Conservation (phyloP, 2,888 invertebrate species). For the Drosophila algonquin region DNA sequence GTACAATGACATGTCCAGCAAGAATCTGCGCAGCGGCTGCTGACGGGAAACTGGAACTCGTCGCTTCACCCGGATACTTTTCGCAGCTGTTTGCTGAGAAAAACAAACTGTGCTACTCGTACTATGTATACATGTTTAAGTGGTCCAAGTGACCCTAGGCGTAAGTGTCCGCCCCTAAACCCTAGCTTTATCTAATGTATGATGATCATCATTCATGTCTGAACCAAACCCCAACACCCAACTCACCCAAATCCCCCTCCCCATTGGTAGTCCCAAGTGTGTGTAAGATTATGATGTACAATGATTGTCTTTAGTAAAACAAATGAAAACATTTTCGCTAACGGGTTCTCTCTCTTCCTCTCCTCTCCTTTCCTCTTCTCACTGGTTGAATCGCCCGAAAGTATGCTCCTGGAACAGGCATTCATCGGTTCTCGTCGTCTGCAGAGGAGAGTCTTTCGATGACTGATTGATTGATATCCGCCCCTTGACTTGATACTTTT, state of each 20-base stretch:
- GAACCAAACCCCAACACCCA: not conserved
- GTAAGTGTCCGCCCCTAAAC: not conserved
- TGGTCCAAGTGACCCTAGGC: not conserved
- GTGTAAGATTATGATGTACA: slow-evolving; percentile 31
- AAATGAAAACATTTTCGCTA: not conserved
- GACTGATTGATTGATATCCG: slow-evolving; percentile 21
- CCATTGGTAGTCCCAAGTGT: slow-evolving; percentile 36
- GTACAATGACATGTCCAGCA: slow-evolving; percentile 89
- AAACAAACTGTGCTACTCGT: not conserved
- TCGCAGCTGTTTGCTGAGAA: not conserved
- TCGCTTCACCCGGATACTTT: not conserved
- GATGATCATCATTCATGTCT: not conserved
- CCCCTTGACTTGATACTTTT: slow-evolving; percentile 8
- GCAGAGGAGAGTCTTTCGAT: slow-evolving; percentile 12
- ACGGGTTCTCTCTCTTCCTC: not conserved
- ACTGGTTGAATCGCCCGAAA: not conserved
- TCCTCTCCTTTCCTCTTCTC: too few species aligned
- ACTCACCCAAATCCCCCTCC: not conserved
- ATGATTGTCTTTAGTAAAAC: slow-evolving; percentile 36
- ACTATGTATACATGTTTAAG: not conserved
- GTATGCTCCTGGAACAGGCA: not conserved
- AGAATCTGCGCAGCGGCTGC: slow-evolving; percentile 85
- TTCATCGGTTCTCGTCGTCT: slow-evolving; percentile 4
- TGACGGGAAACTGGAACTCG: slow-evolving; percentile 56
- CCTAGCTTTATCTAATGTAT: not conserved